Evolutionary conservation across 2,888 invertebrate species (phyloP).

Genomic region (Aspidapion aeneum): DNA sequence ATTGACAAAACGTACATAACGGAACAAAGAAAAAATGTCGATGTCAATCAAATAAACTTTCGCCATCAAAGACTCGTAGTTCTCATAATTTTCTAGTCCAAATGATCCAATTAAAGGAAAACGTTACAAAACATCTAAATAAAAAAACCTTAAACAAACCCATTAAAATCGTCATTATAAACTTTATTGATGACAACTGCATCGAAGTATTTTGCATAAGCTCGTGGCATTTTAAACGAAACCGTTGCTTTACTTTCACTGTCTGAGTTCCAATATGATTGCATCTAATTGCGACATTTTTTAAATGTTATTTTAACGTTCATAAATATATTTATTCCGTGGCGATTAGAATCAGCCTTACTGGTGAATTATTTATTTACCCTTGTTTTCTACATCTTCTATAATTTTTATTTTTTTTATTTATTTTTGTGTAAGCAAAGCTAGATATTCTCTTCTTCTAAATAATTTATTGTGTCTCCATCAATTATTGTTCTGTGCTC

Average conservation of each 20-base stretch:
- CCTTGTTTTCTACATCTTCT: too few relatives aligned
- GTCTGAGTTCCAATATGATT: not conserved
- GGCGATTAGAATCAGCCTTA: too few relatives aligned
- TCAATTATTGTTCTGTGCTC: too few relatives aligned
- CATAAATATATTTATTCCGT: too few relatives aligned
- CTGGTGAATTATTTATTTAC: too few relatives aligned
- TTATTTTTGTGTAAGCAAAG: too few relatives aligned
- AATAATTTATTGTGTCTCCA: too few relatives aligned
- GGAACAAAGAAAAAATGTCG: too few relatives aligned
- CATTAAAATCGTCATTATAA: not conserved
- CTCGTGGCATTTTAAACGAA: not conserved
- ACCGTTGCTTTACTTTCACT: not conserved
- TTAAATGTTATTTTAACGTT: not conserved
- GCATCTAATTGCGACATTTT: not conserved
- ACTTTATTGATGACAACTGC: not conserved
- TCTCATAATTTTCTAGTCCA: not conserved
- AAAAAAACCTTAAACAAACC: not conserved
- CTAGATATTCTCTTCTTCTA: too few relatives aligned
- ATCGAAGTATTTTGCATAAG: not conserved
- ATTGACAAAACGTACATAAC: too few relatives aligned
- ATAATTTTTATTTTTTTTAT: too few relatives aligned
- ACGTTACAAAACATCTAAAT: not conserved
- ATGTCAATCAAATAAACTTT: too few relatives aligned
- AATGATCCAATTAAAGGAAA: not conserved
- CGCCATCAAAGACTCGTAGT: not conserved